phyloP scores from a whole-genome alignment of 1,140 invertebrate genomes.

The Gryon sp. region DNA sequence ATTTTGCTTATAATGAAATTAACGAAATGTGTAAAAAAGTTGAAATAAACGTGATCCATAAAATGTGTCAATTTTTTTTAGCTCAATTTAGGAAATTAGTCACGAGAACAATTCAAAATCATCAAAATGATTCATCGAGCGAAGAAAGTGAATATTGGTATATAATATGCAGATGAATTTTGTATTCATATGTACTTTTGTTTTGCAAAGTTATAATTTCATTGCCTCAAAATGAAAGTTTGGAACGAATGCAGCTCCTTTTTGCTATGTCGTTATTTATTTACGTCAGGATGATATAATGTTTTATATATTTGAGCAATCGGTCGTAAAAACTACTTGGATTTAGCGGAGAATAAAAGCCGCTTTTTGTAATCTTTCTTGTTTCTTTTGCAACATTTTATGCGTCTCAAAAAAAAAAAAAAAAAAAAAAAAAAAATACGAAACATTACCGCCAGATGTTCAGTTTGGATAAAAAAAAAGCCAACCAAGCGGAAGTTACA shows the following conservation, averaged over 20 bases:
- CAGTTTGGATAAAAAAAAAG: conserved; percentile 2
- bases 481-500: conserved; percentile 30
- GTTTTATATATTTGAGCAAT: conserved; percentile 28
- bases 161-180: conserved; percentile 23
- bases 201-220: conserved; percentile 29
- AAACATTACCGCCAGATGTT: too few relatives aligned
- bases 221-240: conserved; percentile 29
- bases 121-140: conserved; percentile 10
- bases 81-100: too few relatives aligned
- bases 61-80: conserved; percentile 1
- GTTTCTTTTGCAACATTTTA: too few relatives aligned
- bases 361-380: too few relatives aligned
- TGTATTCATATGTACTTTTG: conserved; percentile 45
- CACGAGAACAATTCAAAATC: conserved; percentile 13
- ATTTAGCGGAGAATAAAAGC: not conserved
- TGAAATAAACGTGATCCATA: too few relatives aligned
- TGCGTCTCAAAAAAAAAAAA: too few relatives aligned
- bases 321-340: conserved; percentile 6
- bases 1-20: too few relatives aligned
- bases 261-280: conserved; percentile 7
- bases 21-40: too few relatives aligned
- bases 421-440: too few relatives aligned
- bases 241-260: conserved; percentile 26
- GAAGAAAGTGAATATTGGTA: conserved; percentile 25
- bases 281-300: conserved; percentile 39